phyloP scores from a whole-genome alignment of 2,888 invertebrate genomes.

The Cheilosia variabilis region DNA sequence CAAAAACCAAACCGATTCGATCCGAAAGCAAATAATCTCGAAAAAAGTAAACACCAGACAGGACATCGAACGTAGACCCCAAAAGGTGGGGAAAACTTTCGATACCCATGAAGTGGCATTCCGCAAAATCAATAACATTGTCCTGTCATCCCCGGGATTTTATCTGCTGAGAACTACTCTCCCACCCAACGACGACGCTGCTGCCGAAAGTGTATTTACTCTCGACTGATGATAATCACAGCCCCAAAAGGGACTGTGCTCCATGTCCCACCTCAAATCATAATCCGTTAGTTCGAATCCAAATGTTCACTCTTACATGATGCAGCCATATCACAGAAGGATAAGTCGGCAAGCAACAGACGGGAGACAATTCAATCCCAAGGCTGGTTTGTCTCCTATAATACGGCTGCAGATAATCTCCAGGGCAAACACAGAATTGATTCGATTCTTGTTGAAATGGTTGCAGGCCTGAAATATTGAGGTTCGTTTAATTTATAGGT shows the following conservation, averaged over 20 bases:
- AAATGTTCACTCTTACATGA: slow-evolving; percentile 19
- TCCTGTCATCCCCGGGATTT: slow-evolving; percentile 21
- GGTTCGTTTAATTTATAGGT: background rate
- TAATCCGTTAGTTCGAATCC: slow-evolving; percentile 40
- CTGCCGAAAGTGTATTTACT: background rate
- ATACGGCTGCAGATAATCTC: slow-evolving; percentile 13
- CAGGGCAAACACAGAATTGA: slow-evolving; percentile 14
- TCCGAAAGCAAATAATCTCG: slow-evolving; percentile 50
- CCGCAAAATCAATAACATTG: slow-evolving; percentile 10
- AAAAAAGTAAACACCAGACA: slow-evolving; percentile 12
- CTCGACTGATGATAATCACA: slow-evolving; percentile 33
- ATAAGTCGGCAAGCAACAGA: slow-evolving; percentile 15
- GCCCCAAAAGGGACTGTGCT: background rate
- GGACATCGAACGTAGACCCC: background rate
- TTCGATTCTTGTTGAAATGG: slow-evolving; percentile 20
- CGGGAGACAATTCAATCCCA: slow-evolving; percentile 6
- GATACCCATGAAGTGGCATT: background rate
- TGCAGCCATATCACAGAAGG: background rate
- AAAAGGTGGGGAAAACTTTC: background rate
- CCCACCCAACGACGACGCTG: background rate
- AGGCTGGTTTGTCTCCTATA: background rate
- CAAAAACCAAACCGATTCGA: slow-evolving; percentile 8
- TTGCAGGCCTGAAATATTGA: background rate
- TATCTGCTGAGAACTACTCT: slow-evolving; percentile 4
- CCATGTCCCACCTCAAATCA: slow-evolving; percentile 18